phyloP scores from a whole-genome alignment of 92 coral and sea anemone genomes.

The Paramuricea clavata region DNA sequence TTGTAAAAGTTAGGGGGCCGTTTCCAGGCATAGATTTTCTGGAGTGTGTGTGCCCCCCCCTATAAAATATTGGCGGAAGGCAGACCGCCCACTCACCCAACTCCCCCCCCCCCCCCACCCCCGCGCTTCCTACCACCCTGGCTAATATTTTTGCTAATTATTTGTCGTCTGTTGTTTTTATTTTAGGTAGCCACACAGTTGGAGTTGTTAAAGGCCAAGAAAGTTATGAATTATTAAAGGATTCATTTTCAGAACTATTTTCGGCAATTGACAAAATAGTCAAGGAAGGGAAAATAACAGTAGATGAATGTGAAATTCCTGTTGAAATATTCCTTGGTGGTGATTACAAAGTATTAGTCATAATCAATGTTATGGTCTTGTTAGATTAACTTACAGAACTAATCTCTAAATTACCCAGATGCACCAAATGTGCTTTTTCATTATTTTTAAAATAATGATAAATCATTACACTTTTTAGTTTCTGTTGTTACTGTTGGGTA shows the following conservation, averaged over 20 bases:
- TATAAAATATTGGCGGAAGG: no score
- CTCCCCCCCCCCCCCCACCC: no score
- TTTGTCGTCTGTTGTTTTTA: neutral
- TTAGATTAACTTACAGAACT: neutral
- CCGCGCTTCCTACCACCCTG: no score
- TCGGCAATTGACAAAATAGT: neutral
- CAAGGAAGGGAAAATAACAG: neutral
- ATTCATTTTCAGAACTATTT: conserved; percentile 8
- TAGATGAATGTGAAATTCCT: neutral
- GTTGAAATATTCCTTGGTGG: conserved; percentile 7
- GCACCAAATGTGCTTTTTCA: no score
- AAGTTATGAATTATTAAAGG: conserved; percentile 18
- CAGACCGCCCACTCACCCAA: no score
- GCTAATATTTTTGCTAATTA: neutral
- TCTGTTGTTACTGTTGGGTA: conserved; percentile 11
- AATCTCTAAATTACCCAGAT: no score
- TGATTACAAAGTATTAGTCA: no score
- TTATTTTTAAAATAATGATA: no score
- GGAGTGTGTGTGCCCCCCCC: no score
- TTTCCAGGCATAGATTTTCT: no score
- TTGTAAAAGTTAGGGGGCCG: no score
- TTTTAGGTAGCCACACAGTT: conserved; percentile 25
- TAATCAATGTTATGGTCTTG: neutral
- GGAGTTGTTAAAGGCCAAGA: conserved; percentile 17
- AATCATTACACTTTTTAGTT: neutral